Conservation (phyloP, 2,797 vertebrate species). For the Neopelma chrysocephalum region DNA sequence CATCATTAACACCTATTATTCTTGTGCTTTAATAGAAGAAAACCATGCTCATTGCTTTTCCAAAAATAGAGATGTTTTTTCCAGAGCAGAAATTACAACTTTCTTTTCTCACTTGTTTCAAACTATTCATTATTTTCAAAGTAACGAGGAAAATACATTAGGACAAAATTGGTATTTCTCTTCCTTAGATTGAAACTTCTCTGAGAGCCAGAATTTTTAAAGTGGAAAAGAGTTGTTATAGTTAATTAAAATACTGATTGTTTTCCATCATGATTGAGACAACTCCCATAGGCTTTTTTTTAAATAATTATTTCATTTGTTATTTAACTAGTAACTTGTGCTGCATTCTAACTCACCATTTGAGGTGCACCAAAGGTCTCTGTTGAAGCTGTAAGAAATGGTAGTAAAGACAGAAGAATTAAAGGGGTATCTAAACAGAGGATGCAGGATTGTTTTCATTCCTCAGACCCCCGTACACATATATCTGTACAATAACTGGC, state of each 20-base stretch:
- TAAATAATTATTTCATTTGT: neutral
- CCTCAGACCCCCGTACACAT: accelerated
- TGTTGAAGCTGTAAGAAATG: neutral
- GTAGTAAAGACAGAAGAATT: neutral
- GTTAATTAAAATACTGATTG: neutral
- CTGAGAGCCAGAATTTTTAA: neutral
- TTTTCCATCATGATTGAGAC: neutral
- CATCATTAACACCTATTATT: conserved; percentile 37
- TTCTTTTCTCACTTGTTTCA: neutral
- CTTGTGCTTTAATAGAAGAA: neutral
- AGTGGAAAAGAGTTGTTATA: neutral
- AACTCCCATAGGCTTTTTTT: neutral
- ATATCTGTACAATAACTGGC: neutral
- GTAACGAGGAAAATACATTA: neutral
- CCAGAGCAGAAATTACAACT: neutral
- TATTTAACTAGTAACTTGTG: neutral
- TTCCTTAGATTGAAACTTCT: neutral
- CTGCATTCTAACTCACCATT: neutral
- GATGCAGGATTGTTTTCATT: neutral
- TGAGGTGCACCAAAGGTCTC: neutral
- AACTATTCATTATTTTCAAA: neutral
- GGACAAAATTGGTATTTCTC: neutral
- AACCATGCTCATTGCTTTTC: neutral
- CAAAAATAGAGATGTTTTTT: conserved; percentile 17
- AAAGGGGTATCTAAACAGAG: neutral